phyloP scores from a whole-genome alignment of 1,140 invertebrate species.

The Trachelipus rathkii region DNA sequence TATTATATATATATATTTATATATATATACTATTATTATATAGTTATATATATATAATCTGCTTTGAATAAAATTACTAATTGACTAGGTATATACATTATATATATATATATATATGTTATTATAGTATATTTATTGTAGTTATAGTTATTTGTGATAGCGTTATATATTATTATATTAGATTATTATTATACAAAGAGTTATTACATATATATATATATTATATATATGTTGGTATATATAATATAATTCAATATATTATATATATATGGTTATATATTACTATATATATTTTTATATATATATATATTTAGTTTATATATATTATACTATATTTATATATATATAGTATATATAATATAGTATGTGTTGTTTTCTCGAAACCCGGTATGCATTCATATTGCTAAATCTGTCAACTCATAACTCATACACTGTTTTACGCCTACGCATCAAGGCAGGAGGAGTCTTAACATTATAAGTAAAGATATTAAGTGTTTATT shows the following conservation, averaged over 20 bases:
- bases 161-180: no score
- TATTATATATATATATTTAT: no score
- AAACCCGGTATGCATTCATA: slow-evolving; percentile 31
- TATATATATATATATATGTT: no score
- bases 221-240: slow-evolving; percentile 21
- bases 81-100: no score
- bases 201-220: slow-evolving; percentile 2
- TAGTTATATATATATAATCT: no score
- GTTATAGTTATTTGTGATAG: no score
- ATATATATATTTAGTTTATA: slow-evolving; percentile 10
- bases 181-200: no score
- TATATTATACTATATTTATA: background rate
- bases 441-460: slow-evolving; percentile 44
- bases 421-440: slow-evolving; percentile 45
- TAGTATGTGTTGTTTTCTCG: background rate
- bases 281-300: background rate
- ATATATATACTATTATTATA: no score
- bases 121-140: no score
- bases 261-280: slow-evolving; percentile 14
- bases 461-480: slow-evolving; percentile 44
- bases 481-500: background rate
- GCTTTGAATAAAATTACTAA: no score
- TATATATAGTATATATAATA: slow-evolving; percentile 7
- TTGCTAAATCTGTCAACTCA: slow-evolving; percentile 40
- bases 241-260: slow-evolving; percentile 22